Conservation (phyloP, 2,888 invertebrate genomes). For the Pandemis corylana region DNA sequence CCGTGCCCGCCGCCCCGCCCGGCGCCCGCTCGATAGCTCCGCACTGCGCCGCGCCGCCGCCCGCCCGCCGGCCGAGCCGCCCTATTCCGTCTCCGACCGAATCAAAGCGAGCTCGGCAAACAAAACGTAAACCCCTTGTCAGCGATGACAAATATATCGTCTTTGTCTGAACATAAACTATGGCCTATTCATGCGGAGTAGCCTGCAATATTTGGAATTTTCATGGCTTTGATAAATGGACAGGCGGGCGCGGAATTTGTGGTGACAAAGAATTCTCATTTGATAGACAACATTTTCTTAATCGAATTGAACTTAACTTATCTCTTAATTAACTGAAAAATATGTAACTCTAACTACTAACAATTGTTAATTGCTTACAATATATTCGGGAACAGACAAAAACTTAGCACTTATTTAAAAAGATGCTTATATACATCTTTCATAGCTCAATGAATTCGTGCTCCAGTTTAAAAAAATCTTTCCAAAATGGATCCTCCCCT, state of each 20-base stretch:
- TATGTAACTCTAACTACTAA: too few relatives aligned
- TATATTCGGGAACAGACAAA: too few relatives aligned
- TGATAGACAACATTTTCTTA: not conserved
- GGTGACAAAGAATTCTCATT: not conserved
- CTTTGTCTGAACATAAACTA: conserved; percentile 24
- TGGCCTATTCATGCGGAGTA: conserved; percentile 4
- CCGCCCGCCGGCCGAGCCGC: conserved; percentile 47
- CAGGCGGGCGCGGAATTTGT: not conserved
- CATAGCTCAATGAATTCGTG: not conserved
- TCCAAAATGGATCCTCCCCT: not conserved
- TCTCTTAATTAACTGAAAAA: not conserved
- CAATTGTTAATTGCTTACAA: too few relatives aligned
- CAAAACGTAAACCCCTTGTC: conserved; percentile 29
- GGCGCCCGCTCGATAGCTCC: conserved; percentile 80
- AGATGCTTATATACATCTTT: not conserved
- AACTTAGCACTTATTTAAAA: not conserved
- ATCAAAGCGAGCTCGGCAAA: conserved; percentile 47
- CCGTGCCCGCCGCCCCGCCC: conserved; percentile 63
- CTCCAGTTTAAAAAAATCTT: not conserved
- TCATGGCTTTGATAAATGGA: not conserved
- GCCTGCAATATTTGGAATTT: conserved; percentile 9
- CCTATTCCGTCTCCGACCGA: conserved; percentile 56
- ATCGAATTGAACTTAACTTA: not conserved
- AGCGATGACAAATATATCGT: conserved; percentile 26
- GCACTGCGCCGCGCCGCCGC: conserved; percentile 67